Evolutionary conservation across 2,113 vertebrate genomes (phyloP).

Genomic region (Pangasianodon hypophthalmus): DNA sequence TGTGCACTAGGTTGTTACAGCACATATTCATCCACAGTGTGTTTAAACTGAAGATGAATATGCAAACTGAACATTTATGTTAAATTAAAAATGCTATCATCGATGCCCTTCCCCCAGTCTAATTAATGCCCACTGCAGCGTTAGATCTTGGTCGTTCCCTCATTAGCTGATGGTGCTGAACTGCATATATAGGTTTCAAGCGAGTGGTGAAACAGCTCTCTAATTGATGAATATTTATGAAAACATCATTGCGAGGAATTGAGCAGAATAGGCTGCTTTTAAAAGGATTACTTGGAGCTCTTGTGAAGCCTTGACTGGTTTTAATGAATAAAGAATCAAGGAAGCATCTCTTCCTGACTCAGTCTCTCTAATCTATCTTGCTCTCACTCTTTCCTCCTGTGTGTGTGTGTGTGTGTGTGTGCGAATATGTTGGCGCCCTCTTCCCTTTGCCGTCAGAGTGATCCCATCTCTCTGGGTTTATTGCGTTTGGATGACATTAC

Average conservation of each 20-base stretch:
- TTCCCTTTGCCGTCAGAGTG: conserved; percentile 5
- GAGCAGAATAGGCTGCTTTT: conserved; percentile 9
- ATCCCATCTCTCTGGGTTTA: conserved; percentile 36
- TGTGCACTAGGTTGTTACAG: neutral
- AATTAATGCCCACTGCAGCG: conserved; percentile 23
- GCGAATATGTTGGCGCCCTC: conserved; percentile 11
- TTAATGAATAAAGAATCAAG: conserved; percentile 36
- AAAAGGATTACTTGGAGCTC: conserved; percentile 20
- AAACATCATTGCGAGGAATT: neutral
- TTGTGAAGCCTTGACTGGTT: conserved; percentile 19
- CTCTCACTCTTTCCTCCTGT: neutral
- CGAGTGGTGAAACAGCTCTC: conserved; percentile 18
- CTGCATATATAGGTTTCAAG: conserved; percentile 12
- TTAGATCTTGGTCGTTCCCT: conserved; percentile 2
- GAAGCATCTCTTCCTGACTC: conserved; percentile 26
- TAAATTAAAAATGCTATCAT: conserved; percentile 4
- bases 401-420: neutral
- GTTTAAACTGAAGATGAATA: neutral
- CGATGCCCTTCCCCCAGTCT: neutral
- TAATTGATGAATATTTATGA: conserved; percentile 28
- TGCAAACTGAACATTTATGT: conserved; percentile 9
- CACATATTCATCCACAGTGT: neutral
- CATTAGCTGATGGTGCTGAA: conserved; percentile 28
- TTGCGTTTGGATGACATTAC: conserved; percentile 50
- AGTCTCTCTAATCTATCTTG: neutral